These are phyloP conservation scores for Neomorphus geoffroyi DNA, from an alignment of 2,797 vertebrate genomes.

Conservation along the genomic window DNA sequence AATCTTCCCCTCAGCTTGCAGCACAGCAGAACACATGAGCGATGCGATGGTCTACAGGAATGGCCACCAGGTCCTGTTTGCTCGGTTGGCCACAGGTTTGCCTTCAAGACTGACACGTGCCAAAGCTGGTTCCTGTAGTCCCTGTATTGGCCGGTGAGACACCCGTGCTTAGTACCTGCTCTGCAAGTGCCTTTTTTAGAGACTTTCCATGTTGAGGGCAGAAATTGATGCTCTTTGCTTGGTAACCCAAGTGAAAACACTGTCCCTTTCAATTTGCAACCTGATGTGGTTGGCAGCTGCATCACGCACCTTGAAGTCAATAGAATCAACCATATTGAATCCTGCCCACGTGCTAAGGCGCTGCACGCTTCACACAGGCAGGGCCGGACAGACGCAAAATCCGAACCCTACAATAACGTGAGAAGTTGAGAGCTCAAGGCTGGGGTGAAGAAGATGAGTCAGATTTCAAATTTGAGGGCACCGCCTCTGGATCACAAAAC, in stretches of 20 bases:
- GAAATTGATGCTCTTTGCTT: not conserved
- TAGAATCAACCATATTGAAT: not conserved
- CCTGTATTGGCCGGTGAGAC: not conserved
- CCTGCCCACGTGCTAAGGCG: not conserved
- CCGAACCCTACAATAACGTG: not conserved
- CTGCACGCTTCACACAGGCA: not conserved
- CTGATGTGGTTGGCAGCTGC: not conserved
- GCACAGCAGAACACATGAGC: not conserved
- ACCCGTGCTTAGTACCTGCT: not conserved
- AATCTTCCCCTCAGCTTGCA: not conserved
- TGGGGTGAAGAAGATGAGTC: not conserved
- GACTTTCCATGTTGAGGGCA: not conserved
- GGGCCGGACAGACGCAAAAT: not conserved
- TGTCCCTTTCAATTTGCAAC: not conserved
- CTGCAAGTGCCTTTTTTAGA: not conserved
- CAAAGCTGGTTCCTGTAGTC: not conserved
- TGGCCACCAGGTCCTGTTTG: not conserved
- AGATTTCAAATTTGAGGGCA: not conserved
- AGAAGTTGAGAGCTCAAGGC: not conserved
- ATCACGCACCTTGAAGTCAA: not conserved
- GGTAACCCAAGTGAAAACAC: not conserved
- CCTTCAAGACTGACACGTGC: not conserved
- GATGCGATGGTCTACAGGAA: no score
- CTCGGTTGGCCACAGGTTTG: not conserved
- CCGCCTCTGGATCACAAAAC: not conserved